phyloP scores from a whole-genome alignment of 64 coral and sea anemone genomes.

The Actinia tenebrosa region DNA sequence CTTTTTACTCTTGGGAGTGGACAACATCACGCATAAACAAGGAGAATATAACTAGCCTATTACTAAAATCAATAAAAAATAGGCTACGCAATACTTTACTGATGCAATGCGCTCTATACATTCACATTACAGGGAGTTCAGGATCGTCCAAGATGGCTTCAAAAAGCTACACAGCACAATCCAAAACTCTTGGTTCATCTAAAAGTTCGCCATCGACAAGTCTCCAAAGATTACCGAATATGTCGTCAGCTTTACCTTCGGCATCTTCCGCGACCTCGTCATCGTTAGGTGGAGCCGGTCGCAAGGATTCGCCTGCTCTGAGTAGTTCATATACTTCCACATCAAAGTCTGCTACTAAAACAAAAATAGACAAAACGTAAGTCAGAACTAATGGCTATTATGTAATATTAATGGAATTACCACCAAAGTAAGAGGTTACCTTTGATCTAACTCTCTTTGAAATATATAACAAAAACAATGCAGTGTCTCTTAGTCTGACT shows the following conservation, averaged over 20 bases:
- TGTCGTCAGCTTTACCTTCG: constrained; percentile 45
- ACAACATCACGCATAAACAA: no score
- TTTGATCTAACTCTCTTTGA: no score
- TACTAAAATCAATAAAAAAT: no score
- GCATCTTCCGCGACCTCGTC: background rate
- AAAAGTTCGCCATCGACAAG: constrained; percentile 52
- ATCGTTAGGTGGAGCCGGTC: background rate
- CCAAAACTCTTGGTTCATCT: constrained; percentile 4
- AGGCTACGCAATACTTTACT: background rate
- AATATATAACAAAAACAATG: no score
- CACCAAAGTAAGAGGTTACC: no score
- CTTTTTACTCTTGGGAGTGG: no score
- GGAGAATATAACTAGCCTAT: no score
- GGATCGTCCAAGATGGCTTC: constrained; percentile 6
- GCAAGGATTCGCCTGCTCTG: background rate
- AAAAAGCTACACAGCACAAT: constrained; percentile 16
- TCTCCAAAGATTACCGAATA: constrained; percentile 41
- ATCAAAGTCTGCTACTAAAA: background rate
- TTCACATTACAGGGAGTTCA: background rate
- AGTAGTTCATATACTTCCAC: background rate
- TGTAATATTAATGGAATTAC: no score
- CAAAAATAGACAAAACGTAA: constrained; percentile 22
- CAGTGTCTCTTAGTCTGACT: no score
- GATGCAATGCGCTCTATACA: background rate
- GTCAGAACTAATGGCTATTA: background rate